These are phyloP conservation scores for Macrosoma leucophasiata DNA, from an alignment of 2,888 invertebrate species.

Conservation along the genomic window DNA sequence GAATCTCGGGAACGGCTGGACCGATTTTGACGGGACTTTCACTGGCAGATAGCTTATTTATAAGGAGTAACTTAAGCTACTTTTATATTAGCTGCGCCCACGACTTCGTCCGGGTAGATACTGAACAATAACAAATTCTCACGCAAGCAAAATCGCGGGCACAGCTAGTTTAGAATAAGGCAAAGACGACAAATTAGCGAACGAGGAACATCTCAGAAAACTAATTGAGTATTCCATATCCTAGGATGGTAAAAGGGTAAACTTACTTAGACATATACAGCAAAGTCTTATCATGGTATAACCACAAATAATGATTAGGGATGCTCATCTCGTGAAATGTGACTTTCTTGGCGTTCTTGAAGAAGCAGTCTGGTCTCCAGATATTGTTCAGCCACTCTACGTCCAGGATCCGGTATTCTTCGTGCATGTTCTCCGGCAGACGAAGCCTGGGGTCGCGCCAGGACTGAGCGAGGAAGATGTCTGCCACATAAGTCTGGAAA, in stretches of 20 bases:
- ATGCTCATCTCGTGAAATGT: constrained; percentile 97
- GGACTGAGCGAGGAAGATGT: constrained; percentile 93
- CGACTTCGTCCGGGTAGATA: too few species aligned
- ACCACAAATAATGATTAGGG: constrained; percentile 94
- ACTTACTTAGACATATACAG: constrained; percentile 94
- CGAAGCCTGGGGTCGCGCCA: constrained; percentile 93
- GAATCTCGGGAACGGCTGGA: too few species aligned
- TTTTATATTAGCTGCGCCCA: too few species aligned
- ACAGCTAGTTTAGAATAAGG: too few species aligned
- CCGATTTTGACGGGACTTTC: too few species aligned
- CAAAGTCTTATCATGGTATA: constrained; percentile 93
- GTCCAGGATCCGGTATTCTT: constrained; percentile 91
- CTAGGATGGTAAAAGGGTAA: not conserved
- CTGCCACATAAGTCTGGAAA: constrained; percentile 91
- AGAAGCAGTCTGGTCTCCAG: constrained; percentile 95
- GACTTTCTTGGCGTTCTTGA: constrained; percentile 95
- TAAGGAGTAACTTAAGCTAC: too few species aligned
- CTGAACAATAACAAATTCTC: too few species aligned
- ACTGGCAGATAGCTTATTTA: too few species aligned
- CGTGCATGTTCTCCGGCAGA: constrained; percentile 95
- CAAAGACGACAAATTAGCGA: too few species aligned
- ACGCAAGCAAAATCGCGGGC: too few species aligned
- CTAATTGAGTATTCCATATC: not conserved
- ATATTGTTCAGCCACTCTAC: constrained; percentile 93
- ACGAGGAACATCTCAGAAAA: too few species aligned